phyloP scores from a whole-genome alignment of 2,113 vertebrate species.

The Hippocampus mohnikei region DNA sequence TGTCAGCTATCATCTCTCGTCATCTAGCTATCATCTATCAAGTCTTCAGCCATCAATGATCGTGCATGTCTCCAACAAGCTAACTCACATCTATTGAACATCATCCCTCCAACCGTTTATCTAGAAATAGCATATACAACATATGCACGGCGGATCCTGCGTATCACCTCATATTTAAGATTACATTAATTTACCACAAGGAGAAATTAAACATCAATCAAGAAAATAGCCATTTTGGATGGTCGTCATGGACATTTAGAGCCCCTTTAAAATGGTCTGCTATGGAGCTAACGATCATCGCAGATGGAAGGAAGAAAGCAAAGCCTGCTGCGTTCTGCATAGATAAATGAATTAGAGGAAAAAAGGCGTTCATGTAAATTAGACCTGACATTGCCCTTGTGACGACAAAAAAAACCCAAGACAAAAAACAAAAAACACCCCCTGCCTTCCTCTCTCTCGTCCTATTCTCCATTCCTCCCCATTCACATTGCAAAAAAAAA shows the following conservation, averaged over 20 bases:
- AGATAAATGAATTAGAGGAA: constrained; percentile 39
- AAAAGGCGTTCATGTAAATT: constrained; percentile 65
- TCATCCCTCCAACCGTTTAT: too few species aligned
- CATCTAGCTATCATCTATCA: too few species aligned
- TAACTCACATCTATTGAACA: background rate
- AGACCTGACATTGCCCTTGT: constrained; percentile 72
- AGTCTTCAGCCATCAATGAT: too few species aligned
- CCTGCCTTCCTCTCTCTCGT: constrained; percentile 13
- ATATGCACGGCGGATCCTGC: too few species aligned
- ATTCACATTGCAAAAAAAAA: constrained; percentile 70
- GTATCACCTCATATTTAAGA: too few species aligned
- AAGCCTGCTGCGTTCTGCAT: constrained; percentile 18
- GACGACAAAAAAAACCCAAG: constrained; percentile 43
- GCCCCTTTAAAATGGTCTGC: background rate
- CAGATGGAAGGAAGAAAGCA: constrained; percentile 9
- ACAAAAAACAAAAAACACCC: constrained; percentile 30
- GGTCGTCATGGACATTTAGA: too few species aligned
- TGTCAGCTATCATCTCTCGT: too few species aligned
- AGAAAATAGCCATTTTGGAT: too few species aligned
- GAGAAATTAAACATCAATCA: too few species aligned
- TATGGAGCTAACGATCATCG: background rate
- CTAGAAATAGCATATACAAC: too few species aligned
- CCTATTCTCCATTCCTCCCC: constrained; percentile 67
- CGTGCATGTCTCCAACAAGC: too few species aligned
- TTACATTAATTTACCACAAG: too few species aligned